A percentile compares a stretch with the other conserved stretches of the same genome.
These are phyloP conservation scores for Elysia crispata DNA, from an alignment of 2,888 invertebrate genomes.

Conservation along the genomic window DNA sequence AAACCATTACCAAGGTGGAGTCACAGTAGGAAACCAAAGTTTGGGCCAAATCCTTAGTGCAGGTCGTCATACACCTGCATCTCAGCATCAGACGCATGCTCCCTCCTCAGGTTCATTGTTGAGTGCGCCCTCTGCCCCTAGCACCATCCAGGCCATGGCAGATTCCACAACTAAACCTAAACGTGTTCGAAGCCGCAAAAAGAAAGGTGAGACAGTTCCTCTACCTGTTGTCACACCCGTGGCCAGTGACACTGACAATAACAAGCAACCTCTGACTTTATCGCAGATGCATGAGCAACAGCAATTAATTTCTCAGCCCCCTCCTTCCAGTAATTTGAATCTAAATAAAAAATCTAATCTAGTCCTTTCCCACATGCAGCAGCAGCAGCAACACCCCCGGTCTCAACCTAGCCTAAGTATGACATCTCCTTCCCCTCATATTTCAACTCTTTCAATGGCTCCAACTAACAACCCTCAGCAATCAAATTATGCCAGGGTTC, in stretches of 20 bases:
- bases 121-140: constrained; percentile 10
- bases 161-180: constrained; percentile 75
- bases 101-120: constrained; percentile 40
- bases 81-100: no score
- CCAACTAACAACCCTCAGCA: no score
- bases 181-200: constrained; percentile 62
- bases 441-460: constrained; percentile 43
- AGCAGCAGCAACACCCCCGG: constrained; percentile 22
- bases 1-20: no score
- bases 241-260: neutral
- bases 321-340: no score
- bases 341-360: constrained; percentile 17
- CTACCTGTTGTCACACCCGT: neutral
- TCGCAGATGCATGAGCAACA: no score
- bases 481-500: constrained; percentile 13
- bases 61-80: no score
- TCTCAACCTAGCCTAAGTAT: constrained; percentile 31
- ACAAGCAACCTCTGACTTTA: neutral
- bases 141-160: constrained; percentile 70
- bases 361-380: constrained; percentile 21
- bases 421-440: constrained; percentile 40
- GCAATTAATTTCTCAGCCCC: no score
- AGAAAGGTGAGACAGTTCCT: constrained; percentile 53
- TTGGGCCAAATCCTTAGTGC: no score
- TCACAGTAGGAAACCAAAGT: no score